These are phyloP conservation scores for Heliothis virescens DNA, from an alignment of 1,140 invertebrate genomes.

Conservation along the genomic window DNA sequence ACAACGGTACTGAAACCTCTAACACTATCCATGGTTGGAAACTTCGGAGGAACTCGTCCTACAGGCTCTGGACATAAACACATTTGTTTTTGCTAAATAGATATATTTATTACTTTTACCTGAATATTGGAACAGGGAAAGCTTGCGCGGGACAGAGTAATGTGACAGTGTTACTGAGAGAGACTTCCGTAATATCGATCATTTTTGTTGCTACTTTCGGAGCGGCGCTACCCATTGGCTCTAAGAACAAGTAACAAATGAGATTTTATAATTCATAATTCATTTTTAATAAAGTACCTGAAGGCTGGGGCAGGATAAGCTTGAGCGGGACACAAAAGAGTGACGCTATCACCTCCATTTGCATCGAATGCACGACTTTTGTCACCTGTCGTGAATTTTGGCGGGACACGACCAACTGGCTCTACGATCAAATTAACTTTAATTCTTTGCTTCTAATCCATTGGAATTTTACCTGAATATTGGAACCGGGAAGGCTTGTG, in stretches of 20 bases:
- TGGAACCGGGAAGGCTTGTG: conserved; percentile 90
- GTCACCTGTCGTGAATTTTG: conserved; percentile 91
- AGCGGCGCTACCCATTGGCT: conserved; percentile 90
- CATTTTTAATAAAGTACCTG: conserved; percentile 87
- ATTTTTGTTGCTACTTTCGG: conserved; percentile 88
- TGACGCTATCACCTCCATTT: conserved; percentile 85
- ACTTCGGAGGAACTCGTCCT: conserved; percentile 89
- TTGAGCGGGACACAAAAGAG: conserved; percentile 90
- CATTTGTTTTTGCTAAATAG: conserved; percentile 44
- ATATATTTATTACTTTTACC: conserved; percentile 80
- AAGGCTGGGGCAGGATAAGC: conserved; percentile 90
- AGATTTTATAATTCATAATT: conserved; percentile 63
- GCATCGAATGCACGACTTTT: conserved; percentile 88
- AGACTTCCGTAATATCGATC: conserved; percentile 78
- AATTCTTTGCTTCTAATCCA: conserved; percentile 31
- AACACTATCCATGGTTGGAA: conserved; percentile 89
- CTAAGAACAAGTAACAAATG: conserved; percentile 80
- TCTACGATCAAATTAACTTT: conserved; percentile 84
- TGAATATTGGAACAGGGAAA: conserved; percentile 90
- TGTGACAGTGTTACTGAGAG: conserved; percentile 81
- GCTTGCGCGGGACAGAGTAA: conserved; percentile 91
- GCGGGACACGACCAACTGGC: conserved; percentile 91
- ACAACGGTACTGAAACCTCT: conserved; percentile 85
- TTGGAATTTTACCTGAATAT: conserved; percentile 87
- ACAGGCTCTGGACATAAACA: conserved; percentile 82